A percentile compares a stretch with the other conserved stretches of the same genome.
Evolutionary conservation across 2,888 invertebrate species (phyloP).

Genomic region (Campoplex nolae): DNA sequence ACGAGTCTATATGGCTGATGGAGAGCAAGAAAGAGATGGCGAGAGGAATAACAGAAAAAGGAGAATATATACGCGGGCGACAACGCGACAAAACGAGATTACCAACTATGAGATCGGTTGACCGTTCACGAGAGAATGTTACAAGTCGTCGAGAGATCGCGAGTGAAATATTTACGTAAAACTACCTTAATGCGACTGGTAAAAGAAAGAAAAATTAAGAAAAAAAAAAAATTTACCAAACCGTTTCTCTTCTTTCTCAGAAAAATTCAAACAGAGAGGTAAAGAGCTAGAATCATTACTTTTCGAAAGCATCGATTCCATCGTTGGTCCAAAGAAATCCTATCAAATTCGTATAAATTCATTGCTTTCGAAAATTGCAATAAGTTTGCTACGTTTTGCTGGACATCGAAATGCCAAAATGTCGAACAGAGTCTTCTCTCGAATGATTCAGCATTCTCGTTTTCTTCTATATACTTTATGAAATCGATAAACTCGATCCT

Average conservation of each 20-base stretch:
- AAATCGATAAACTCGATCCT: too few relatives aligned
- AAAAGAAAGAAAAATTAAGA: background rate
- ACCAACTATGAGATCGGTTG: constrained; percentile 17
- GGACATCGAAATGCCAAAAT: too few relatives aligned
- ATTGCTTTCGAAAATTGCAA: too few relatives aligned
- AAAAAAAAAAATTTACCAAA: background rate
- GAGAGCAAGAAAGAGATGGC: constrained; percentile 48
- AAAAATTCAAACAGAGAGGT: background rate
- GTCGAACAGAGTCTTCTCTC: too few relatives aligned
- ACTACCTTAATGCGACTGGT: constrained; percentile 44
- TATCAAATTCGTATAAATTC: background rate
- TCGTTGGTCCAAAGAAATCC: background rate
- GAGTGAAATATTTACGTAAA: constrained; percentile 37
- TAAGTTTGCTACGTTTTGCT: too few relatives aligned
- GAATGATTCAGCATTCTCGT: too few relatives aligned
- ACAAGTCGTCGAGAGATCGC: constrained; percentile 43
- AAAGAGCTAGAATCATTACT: background rate
- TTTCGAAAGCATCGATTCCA: background rate
- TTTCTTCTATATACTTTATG: too few relatives aligned
- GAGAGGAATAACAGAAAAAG: constrained; percentile 24
- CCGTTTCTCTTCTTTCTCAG: background rate
- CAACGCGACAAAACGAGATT: constrained; percentile 40
- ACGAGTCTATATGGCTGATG: constrained; percentile 70
- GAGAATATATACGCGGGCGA: background rate
- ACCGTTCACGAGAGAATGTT: constrained; percentile 41